phyloP scores from a whole-genome alignment of 2,888 invertebrate genomes.

The Liodrosophila aerea region DNA sequence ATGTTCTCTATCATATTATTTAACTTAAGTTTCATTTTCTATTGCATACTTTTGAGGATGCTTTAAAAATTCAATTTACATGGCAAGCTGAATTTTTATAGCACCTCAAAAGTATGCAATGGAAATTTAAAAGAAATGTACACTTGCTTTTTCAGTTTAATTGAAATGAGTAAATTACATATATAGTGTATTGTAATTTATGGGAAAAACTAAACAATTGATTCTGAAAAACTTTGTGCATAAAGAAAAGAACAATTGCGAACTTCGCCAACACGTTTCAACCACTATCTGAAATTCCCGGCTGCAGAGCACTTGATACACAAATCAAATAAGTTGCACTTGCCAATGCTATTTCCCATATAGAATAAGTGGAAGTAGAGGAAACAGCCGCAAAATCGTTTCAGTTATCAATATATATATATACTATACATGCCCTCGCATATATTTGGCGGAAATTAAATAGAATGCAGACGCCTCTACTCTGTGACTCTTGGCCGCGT shows the following conservation, averaged over 20 bases:
- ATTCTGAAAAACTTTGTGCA: constrained; percentile 22
- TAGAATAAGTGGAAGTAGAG: constrained; percentile 8
- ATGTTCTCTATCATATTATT: too few relatives aligned
- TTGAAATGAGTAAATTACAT: too few relatives aligned
- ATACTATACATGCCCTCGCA: constrained; percentile 6
- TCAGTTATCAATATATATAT: constrained; percentile 24
- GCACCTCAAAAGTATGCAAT: too few relatives aligned
- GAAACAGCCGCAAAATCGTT: constrained; percentile 13
- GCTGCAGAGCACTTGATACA: constrained; percentile 9
- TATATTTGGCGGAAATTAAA: constrained; percentile 45
- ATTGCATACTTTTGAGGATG: too few relatives aligned
- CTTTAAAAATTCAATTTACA: too few relatives aligned
- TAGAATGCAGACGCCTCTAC: constrained; percentile 31
- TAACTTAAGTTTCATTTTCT: too few relatives aligned
- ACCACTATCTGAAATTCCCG: too few relatives aligned
- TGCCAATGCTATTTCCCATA: constrained; percentile 34
- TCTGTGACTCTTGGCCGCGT: background rate
- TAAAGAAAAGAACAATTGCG: constrained; percentile 3
- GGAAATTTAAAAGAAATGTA: too few relatives aligned
- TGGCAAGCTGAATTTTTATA: too few relatives aligned
- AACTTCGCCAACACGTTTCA: constrained; percentile 11
- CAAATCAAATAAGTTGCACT: constrained; percentile 48
- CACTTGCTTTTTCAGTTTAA: too few relatives aligned
- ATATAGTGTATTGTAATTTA: background rate
- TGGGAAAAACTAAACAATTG: constrained; percentile 3